Conservation (phyloP, 2,888 invertebrate genomes). For the Melipona beecheii region DNA sequence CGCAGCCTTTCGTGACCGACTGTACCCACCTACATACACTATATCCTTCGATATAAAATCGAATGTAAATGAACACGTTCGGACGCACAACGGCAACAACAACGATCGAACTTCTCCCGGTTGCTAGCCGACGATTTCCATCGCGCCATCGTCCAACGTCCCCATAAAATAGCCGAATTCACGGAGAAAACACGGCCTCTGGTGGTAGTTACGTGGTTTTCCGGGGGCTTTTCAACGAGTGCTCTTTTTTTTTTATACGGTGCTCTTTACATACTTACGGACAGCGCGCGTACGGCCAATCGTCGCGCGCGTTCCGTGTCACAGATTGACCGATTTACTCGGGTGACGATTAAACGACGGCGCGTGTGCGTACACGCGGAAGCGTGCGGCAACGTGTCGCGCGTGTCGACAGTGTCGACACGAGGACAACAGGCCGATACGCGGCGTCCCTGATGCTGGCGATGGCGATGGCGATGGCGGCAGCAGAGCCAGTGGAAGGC, state of each 20-base stretch:
- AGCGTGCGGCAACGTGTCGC: slow-evolving; percentile 45
- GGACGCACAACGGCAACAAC: not conserved
- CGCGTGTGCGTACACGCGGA: slow-evolving; percentile 49
- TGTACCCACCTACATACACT: not conserved
- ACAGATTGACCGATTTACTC: slow-evolving; percentile 70
- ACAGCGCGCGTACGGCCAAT: not conserved
- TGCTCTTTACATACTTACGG: slow-evolving; percentile 29
- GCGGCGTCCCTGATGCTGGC: slow-evolving; percentile 55
- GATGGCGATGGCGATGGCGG: slow-evolving; percentile 53
- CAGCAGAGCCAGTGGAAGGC: slow-evolving; percentile 67
- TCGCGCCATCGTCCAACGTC: not conserved
- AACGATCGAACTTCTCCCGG: not conserved
- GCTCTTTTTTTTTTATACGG: slow-evolving; percentile 5
- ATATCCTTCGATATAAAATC: not conserved
- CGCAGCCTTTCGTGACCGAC: no score
- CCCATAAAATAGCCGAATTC: slow-evolving; percentile 20
- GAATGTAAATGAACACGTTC: not conserved
- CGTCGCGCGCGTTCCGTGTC: slow-evolving; percentile 40
- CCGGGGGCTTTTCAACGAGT: not conserved
- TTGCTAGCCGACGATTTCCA: not conserved
- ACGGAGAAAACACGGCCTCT: not conserved
- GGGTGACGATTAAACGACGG: slow-evolving; percentile 56
- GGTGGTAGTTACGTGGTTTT: slow-evolving; percentile 1
- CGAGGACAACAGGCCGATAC: slow-evolving; percentile 62
- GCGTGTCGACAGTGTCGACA: slow-evolving; percentile 50